phyloP scores from a whole-genome alignment of 2,888 invertebrate species.

The Xiphydria camelus region DNA sequence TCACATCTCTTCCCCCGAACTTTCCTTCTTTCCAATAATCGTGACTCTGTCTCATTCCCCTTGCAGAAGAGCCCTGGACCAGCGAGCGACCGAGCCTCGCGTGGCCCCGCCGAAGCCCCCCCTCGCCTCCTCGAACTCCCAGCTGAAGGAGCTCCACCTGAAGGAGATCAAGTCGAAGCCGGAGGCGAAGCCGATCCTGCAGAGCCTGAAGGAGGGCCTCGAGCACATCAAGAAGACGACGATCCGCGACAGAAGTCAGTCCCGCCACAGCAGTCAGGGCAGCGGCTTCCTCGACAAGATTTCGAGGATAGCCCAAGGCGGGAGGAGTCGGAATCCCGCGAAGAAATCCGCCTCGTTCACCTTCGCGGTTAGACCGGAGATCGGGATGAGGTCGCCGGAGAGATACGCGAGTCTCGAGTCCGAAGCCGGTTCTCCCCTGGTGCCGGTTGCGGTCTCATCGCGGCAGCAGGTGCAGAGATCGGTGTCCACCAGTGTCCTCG shows the following conservation, averaged over 20 bases:
- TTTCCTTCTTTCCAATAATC: too few species aligned
- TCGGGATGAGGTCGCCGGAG: slow-evolving; percentile 52
- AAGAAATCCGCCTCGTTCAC: slow-evolving; percentile 55
- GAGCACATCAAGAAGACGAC: slow-evolving; percentile 53
- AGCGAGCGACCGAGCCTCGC: slow-evolving; percentile 51
- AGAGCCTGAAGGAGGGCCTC: slow-evolving; percentile 48
- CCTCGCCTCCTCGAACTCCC: slow-evolving; percentile 30
- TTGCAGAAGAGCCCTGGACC: slow-evolving; percentile 52
- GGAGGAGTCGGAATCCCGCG: slow-evolving; percentile 49
- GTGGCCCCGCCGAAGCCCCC: slow-evolving; percentile 51
- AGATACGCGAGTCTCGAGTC: slow-evolving; percentile 52
- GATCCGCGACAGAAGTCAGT: slow-evolving; percentile 46
- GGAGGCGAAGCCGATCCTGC: slow-evolving; percentile 49
- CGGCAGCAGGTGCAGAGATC: slow-evolving; percentile 50
- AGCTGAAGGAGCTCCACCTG: slow-evolving; percentile 46
- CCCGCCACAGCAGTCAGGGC: slow-evolving; percentile 33
- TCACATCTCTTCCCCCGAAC: too few species aligned
- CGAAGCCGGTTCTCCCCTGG: slow-evolving; percentile 40
- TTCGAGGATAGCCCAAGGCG: slow-evolving; percentile 51
- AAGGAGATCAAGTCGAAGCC: slow-evolving; percentile 51
- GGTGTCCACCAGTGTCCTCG: slow-evolving; percentile 52
- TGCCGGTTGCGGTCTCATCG: slow-evolving; percentile 22
- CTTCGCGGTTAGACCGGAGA: slow-evolving; percentile 51
- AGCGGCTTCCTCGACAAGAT: slow-evolving; percentile 47
- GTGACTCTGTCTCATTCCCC: too few species aligned